Conservation (phyloP, 2,888 invertebrate genomes). For the Diplazon laetatorius region DNA sequence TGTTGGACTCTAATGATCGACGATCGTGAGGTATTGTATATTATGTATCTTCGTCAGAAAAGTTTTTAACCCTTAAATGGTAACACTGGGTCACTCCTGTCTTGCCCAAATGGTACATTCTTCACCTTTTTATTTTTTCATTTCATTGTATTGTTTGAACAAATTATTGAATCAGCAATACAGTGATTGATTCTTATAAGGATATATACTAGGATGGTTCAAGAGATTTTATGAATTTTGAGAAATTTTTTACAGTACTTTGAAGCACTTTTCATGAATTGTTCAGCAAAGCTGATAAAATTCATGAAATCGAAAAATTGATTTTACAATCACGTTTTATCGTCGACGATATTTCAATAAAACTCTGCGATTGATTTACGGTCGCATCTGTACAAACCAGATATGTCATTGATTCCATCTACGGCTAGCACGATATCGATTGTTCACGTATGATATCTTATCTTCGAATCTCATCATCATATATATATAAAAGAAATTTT, state of each 20-base stretch:
- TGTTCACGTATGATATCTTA: conserved; percentile 40
- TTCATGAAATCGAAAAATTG: neutral
- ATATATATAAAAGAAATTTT: conserved; percentile 5
- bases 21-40: neutral
- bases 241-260: too few species aligned
- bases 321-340: neutral
- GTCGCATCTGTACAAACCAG: neutral
- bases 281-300: neutral
- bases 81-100: too few species aligned
- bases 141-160: too few species aligned
- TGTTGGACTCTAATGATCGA: too few species aligned
- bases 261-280: too few species aligned
- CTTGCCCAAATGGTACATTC: too few species aligned
- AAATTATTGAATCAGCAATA: too few species aligned
- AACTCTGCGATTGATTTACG: conserved; percentile 17
- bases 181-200: too few species aligned
- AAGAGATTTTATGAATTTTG: too few species aligned
- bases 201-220: too few species aligned
- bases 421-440: conserved; percentile 16
- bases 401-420: conserved; percentile 20
- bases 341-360: neutral
- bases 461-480: conserved; percentile 24
- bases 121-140: too few species aligned
- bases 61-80: too few species aligned
- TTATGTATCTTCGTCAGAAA: neutral